Conservation (phyloP, 2,113 vertebrate genomes). For the Crotophaga sulcirostris region DNA sequence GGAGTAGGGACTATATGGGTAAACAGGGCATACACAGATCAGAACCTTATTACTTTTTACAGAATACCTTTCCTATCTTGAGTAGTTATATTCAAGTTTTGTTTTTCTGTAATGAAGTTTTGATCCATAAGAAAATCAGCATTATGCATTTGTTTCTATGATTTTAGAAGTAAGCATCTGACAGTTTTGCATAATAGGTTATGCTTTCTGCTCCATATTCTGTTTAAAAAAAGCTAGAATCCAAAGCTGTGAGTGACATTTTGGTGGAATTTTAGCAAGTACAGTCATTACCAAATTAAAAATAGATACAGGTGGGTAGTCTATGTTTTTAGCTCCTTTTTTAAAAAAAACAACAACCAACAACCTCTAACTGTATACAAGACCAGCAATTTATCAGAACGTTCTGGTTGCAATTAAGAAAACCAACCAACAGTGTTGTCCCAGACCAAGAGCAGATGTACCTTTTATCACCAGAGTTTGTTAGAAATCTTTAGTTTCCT, state of each 20-base stretch:
- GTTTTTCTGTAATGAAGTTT: neutral
- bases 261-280: conserved; percentile 65
- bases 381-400: neutral
- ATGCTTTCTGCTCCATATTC: conserved; percentile 62
- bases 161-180: conserved; percentile 53
- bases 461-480: neutral
- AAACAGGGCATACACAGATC: neutral
- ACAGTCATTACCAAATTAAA: conserved; percentile 61
- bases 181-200: conserved; percentile 61
- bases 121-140: neutral
- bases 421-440: neutral
- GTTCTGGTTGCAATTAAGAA: neutral
- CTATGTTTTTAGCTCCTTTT: conserved; percentile 14
- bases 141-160: conserved; percentile 26
- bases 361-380: neutral
- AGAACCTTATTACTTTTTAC: neutral
- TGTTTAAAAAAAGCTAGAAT: conserved; percentile 53
- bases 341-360: neutral
- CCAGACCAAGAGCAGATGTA: neutral
- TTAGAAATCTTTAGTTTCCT: neutral
- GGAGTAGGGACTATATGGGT: neutral
- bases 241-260: conserved; percentile 64
- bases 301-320: conserved; percentile 61
- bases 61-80: neutral
- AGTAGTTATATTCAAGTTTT: neutral